These are phyloP conservation scores for Bombyx mori DNA, from an alignment of 1,140 invertebrate species.

Conservation along the genomic window ASM3026992v2 NC_085108.1:7232501-7233000, in stretches of 20 bases:
- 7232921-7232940: too few relatives aligned
- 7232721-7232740: constrained; percentile 4
- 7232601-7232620: background rate
- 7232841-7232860: too few relatives aligned
- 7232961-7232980: too few relatives aligned
- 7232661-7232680: constrained; percentile 15
- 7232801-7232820: too few relatives aligned
- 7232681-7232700: constrained; percentile 18
- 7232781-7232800: too few relatives aligned
- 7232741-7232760: constrained; percentile 5
- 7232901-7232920: too few relatives aligned
- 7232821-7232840: too few relatives aligned
- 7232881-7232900: too few relatives aligned
- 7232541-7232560: background rate
- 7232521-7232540: background rate
- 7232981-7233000: too few relatives aligned
- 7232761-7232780: background rate
- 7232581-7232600: background rate
- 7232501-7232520: background rate
- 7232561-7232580: background rate
- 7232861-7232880: too few relatives aligned
- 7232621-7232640: background rate
- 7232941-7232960: too few relatives aligned
- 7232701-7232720: constrained; percentile 8
- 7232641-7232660: constrained; percentile 5